phyloP scores from a whole-genome alignment of 2,888 invertebrate genomes.

The Anticlea derivata region DNA sequence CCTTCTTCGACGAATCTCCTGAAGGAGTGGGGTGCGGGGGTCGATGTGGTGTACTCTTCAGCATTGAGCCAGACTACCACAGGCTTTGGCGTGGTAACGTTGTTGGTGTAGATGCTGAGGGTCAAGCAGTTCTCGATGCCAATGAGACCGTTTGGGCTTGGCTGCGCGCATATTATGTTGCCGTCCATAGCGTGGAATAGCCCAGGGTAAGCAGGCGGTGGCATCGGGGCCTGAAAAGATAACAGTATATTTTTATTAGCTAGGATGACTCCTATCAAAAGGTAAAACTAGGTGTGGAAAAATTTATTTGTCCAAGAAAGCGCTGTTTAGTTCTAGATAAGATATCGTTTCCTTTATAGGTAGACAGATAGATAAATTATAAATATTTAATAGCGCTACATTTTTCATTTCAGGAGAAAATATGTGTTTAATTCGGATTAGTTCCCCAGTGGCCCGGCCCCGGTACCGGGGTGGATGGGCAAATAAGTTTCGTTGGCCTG shows the following conservation, averaged over 20 bases:
- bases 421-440: too few relatives aligned
- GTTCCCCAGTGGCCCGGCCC: too few relatives aligned
- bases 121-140: conserved; percentile 71
- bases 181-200: conserved; percentile 51
- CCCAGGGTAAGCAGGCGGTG: conserved; percentile 39
- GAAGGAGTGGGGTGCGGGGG: conserved; percentile 56
- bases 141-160: conserved; percentile 55
- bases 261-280: not conserved
- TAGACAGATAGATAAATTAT: too few relatives aligned
- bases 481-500: too few relatives aligned
- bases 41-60: conserved; percentile 57
- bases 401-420: not conserved
- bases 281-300: conserved; percentile 17
- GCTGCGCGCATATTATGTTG: conserved; percentile 63
- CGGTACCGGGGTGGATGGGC: too few relatives aligned
- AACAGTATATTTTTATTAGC: not conserved
- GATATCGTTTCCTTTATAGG: conserved; percentile 14
- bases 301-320: conserved; percentile 8
- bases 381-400: not conserved
- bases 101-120: conserved; percentile 61
- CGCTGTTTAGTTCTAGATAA: conserved; percentile 10
- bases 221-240: conserved; percentile 45
- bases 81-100: conserved; percentile 55
- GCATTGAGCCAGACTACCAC: conserved; percentile 71
- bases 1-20: conserved; percentile 86